phyloP scores from a whole-genome alignment of 1,140 invertebrate species.

The Drosophila neocordata region DNA sequence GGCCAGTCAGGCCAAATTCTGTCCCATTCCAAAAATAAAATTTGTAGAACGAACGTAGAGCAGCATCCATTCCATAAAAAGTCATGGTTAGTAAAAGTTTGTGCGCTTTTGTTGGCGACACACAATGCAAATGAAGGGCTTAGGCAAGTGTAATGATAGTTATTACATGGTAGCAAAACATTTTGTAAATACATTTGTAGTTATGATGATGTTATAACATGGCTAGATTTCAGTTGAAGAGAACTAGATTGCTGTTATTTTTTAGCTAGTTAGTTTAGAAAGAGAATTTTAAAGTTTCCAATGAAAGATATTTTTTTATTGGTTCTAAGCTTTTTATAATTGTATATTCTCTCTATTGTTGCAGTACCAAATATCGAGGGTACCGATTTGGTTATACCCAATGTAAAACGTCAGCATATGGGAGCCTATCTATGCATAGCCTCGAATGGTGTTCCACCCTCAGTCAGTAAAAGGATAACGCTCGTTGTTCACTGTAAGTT shows the following conservation, averaged over 20 bases:
- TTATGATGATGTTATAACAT: conserved; percentile 37
- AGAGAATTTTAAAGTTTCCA: background rate
- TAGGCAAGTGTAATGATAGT: conserved; percentile 57
- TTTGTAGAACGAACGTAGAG: background rate
- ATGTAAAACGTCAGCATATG: conserved; percentile 93
- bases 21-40: background rate
- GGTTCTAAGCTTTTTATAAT: background rate
- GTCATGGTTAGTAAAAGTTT: conserved; percentile 50
- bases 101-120: conserved; percentile 37
- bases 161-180: conserved; percentile 50
- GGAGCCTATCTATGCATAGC: conserved; percentile 95
- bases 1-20: background rate
- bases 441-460: conserved; percentile 93
- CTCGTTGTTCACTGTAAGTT: conserved; percentile 93
- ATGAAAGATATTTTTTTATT: conserved; percentile 20
- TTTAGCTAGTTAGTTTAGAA: background rate
- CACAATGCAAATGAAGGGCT: conserved; percentile 37
- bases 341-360: background rate
- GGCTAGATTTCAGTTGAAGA: conserved; percentile 1
- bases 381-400: conserved; percentile 89
- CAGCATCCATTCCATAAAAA: conserved; percentile 47
- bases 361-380: conserved; percentile 88
- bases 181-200: conserved; percentile 53
- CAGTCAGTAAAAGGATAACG: conserved; percentile 93
- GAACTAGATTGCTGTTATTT: background rate